These are phyloP conservation scores for Clivina fossor DNA, from an alignment of 2,888 invertebrate species.

Conservation along the genomic window DNA sequence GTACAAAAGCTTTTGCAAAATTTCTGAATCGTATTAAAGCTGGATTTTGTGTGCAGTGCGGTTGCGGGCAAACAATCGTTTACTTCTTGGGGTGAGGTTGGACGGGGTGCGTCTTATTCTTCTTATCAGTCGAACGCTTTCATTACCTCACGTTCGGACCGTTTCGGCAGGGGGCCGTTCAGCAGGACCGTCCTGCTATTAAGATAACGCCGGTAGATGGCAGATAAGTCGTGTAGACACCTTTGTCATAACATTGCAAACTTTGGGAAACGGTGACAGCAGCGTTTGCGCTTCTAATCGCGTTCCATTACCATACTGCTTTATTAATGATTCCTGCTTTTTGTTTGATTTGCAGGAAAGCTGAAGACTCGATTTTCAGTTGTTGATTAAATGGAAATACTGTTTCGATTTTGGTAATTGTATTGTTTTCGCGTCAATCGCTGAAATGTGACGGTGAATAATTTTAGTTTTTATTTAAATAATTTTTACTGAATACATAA, in stretches of 20 bases:
- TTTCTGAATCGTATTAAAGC: not conserved
- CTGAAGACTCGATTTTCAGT: too few species aligned
- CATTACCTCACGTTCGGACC: conserved; percentile 30
- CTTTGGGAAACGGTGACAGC: conserved; percentile 1
- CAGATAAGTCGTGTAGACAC: conserved; percentile 33
- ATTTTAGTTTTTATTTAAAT: too few species aligned
- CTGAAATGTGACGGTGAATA: too few species aligned
- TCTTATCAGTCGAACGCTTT: conserved; percentile 33
- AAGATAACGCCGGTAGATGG: conserved; percentile 31
- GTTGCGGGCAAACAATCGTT: conserved; percentile 15
- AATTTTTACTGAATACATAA: too few species aligned
- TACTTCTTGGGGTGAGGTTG: too few species aligned
- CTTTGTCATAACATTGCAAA: conserved; percentile 28
- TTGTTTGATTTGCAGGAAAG: too few species aligned
- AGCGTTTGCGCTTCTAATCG: not conserved
- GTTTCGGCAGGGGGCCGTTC: conserved; percentile 4
- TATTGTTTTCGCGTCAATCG: too few species aligned
- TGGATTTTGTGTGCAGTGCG: not conserved
- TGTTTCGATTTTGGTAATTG: too few species aligned
- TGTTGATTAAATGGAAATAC: too few species aligned
- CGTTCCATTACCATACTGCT: conserved; percentile 25
- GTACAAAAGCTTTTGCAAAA: too few species aligned
- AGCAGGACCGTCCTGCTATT: conserved; percentile 12
- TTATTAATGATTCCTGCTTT: conserved; percentile 10
- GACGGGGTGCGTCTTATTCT: too few species aligned